These are phyloP conservation scores for Clarias magur DNA, from an alignment of 2,113 vertebrate genomes.

Conservation along the genomic window DNA sequence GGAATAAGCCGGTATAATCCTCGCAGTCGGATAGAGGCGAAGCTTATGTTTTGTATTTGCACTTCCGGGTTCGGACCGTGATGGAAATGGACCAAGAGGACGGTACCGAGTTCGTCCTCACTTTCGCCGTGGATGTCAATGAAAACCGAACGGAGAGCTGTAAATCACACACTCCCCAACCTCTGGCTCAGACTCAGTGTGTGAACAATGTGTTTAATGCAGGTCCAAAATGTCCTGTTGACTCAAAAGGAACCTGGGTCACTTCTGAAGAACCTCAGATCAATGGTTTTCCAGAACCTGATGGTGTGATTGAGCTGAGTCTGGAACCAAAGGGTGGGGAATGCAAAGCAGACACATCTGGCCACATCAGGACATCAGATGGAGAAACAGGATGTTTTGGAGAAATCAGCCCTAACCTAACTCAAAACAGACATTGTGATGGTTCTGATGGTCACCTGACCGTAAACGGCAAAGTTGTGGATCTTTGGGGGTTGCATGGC, in stretches of 20 bases:
- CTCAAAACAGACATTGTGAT: too few species aligned
- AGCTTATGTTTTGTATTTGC: background rate
- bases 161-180: background rate
- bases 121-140: slow-evolving; percentile 11
- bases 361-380: background rate
- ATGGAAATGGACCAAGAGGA: slow-evolving; percentile 11
- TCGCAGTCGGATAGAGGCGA: background rate
- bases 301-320: slow-evolving; percentile 24
- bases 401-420: background rate
- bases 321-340: slow-evolving; percentile 25
- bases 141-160: background rate
- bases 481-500: background rate
- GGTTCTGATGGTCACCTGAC: background rate
- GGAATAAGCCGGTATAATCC: background rate
- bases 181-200: background rate
- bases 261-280: slow-evolving; percentile 46
- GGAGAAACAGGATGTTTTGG: background rate
- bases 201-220: slow-evolving; percentile 49
- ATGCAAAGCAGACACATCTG: background rate
- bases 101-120: background rate
- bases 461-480: too few species aligned
- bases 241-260: slow-evolving; percentile 47
- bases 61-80: background rate
- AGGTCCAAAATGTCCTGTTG: slow-evolving; percentile 27
- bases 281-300: slow-evolving; percentile 69